A percentile compares a stretch with the other conserved stretches of the same genome.
Evolutionary conservation across 2,888 invertebrate species (phyloP).

Genomic region (Geophilus truncorum): DNA sequence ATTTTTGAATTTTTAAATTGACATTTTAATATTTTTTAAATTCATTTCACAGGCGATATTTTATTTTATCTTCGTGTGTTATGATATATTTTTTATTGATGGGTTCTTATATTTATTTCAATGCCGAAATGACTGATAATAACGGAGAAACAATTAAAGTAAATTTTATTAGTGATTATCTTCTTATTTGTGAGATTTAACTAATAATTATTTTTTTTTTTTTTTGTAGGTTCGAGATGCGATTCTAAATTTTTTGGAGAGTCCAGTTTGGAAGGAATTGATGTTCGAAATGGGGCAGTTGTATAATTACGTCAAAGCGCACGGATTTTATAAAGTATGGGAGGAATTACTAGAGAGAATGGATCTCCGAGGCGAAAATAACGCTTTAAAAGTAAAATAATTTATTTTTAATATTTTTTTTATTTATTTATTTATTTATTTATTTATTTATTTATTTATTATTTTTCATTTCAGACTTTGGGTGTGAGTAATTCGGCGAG

Average conservation of each 20-base stretch:
- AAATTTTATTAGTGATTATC: not conserved
- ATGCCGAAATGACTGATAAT: slow-evolving; percentile 72
- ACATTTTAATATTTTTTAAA: not conserved
- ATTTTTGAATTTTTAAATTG: no score
- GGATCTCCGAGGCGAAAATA: slow-evolving; percentile 85
- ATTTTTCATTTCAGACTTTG: slow-evolving; percentile 57
- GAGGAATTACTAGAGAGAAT: slow-evolving; percentile 76
- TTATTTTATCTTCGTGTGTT: slow-evolving; percentile 52
- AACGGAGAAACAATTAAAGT: not conserved
- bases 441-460: slow-evolving; percentile 33
- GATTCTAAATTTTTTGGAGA: slow-evolving; percentile 79
- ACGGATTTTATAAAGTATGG: slow-evolving; percentile 86
- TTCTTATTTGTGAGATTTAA: no score
- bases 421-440: not conserved
- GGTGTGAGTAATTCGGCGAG: slow-evolving; percentile 71
- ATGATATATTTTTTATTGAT: slow-evolving; percentile 66
- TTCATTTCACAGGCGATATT: not conserved
- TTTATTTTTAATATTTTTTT: not conserved
- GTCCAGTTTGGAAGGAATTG: slow-evolving; percentile 78
- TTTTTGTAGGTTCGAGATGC: slow-evolving; percentile 65
- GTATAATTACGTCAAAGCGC: slow-evolving; percentile 70
- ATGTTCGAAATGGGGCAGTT: slow-evolving; percentile 59
- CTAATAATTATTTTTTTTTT: not conserved
- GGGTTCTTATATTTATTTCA: slow-evolving; percentile 77
- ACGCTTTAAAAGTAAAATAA: slow-evolving; percentile 67